phyloP scores from a whole-genome alignment of 2,113 vertebrate genomes.

The Rhipidura dahli region DNA sequence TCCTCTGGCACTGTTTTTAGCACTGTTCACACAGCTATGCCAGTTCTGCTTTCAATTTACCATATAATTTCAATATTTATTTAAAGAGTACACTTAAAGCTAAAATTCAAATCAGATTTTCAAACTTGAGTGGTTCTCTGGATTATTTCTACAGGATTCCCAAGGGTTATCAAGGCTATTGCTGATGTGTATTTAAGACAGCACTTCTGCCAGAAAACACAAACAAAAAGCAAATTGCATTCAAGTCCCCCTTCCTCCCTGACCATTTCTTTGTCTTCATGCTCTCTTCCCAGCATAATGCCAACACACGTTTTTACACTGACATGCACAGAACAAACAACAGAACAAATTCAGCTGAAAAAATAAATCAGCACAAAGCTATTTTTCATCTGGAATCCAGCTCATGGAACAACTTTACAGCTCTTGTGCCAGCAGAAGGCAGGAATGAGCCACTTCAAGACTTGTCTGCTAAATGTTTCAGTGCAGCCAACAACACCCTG shows the following conservation, averaged over 20 bases:
- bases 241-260: not conserved
- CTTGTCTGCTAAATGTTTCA: not conserved
- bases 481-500: not conserved
- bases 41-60: not conserved
- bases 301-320: not conserved
- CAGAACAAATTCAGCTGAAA: slow-evolving; percentile 21
- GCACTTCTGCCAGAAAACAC: slow-evolving; percentile 23
- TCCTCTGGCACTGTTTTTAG: not conserved
- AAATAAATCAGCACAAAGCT: not conserved
- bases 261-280: not conserved
- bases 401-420: not conserved
- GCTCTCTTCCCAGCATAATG: not conserved
- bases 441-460: not conserved
- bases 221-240: slow-evolving; percentile 19
- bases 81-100: not conserved
- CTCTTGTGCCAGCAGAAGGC: slow-evolving; percentile 15
- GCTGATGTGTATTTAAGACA: slow-evolving; percentile 2
- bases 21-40: not conserved
- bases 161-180: not conserved
- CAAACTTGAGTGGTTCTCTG: not conserved
- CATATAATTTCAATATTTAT: not conserved
- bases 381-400: not conserved
- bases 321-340: not conserved
- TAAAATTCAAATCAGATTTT: slow-evolving; percentile 12
- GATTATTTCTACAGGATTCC: slow-evolving; percentile 27